Evolutionary conservation across 2,888 invertebrate genomes (phyloP).

Genomic region (Cremastinae sp.): DNA sequence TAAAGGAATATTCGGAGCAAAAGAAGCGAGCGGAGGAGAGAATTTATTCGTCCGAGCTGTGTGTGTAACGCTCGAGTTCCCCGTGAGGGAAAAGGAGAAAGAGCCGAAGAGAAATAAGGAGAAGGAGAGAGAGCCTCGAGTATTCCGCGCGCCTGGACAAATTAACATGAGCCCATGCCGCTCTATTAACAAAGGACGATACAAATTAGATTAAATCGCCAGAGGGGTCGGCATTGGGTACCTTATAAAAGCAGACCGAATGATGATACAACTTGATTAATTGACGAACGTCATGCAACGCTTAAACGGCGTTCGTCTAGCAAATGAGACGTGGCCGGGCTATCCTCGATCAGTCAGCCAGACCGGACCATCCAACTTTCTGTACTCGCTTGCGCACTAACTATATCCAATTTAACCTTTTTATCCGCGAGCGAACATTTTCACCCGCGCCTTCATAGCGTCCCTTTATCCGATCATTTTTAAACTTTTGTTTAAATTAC

Average conservation of each 20-base stretch:
- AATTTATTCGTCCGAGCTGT: too few species aligned
- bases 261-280: constrained; percentile 79
- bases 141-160: constrained; percentile 70
- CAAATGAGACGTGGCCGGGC: constrained; percentile 63
- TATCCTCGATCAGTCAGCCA: constrained; percentile 57
- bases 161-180: constrained; percentile 73
- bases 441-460: background rate
- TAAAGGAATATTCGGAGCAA: too few species aligned
- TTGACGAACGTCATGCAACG: constrained; percentile 79
- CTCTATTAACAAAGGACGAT: constrained; percentile 79
- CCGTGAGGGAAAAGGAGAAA: background rate
- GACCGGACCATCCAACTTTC: constrained; percentile 17
- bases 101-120: background rate
- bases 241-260: constrained; percentile 70
- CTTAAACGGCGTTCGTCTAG: constrained; percentile 75
- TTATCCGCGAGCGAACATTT: constrained; percentile 16
- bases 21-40: too few species aligned
- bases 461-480: too few species aligned
- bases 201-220: constrained; percentile 81
- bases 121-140: constrained; percentile 2
- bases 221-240: constrained; percentile 77
- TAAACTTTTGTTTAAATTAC: too few species aligned
- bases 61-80: constrained; percentile 2
- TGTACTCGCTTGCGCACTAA: constrained; percentile 24
- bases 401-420: constrained; percentile 31